Conservation (phyloP, 2,113 vertebrate genomes). For the Gulo gulo region DNA sequence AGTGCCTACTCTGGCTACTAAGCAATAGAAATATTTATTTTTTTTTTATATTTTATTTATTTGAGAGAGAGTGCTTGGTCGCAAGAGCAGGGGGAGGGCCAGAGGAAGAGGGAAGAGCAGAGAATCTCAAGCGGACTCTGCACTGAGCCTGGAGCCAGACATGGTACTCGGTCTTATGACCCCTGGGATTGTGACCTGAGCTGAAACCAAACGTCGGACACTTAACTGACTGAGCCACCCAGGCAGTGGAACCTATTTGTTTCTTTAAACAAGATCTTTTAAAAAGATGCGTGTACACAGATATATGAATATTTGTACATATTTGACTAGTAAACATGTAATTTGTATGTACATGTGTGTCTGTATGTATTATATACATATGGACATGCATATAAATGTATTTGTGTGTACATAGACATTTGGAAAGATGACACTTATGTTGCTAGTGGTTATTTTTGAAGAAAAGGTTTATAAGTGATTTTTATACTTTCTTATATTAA, state of each 20-base stretch:
- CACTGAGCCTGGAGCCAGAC: background rate
- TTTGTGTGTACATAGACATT: background rate
- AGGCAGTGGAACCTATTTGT: background rate
- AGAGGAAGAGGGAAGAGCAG: background rate
- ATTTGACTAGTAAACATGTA: background rate
- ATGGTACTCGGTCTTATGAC: background rate
- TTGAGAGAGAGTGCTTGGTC: background rate
- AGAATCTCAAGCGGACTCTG: background rate
- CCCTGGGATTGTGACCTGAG: background rate
- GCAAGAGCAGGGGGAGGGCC: background rate
- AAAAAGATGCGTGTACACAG: background rate
- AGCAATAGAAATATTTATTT: background rate
- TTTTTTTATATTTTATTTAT: background rate
- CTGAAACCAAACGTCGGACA: background rate
- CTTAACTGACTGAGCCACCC: background rate
- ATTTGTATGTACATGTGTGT: background rate
- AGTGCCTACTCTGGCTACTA: background rate
- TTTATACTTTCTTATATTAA: conserved; percentile 22
- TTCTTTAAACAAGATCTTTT: background rate
- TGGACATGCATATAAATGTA: background rate
- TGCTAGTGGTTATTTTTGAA: background rate
- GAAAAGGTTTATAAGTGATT: conserved; percentile 15
- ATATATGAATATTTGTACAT: background rate
- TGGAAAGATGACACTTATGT: background rate
- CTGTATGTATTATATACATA: background rate